These are phyloP conservation scores for Sorex fumeus DNA, from an alignment of 2,113 vertebrate species.

Conservation along the genomic window DNA sequence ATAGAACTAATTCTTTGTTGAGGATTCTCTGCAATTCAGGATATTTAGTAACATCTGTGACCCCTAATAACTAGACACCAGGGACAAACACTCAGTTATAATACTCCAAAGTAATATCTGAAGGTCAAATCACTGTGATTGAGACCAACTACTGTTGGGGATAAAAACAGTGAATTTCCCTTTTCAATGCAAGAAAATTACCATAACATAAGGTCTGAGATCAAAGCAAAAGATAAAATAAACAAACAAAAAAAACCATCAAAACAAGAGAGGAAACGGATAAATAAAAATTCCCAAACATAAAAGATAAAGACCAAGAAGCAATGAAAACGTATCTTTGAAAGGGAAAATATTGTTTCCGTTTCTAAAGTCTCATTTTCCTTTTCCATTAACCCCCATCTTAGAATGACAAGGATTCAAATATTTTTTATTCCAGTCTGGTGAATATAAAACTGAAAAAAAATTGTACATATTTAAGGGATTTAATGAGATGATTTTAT, in stretches of 20 bases:
- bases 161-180: background rate
- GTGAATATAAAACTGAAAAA: background rate
- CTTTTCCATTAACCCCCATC: background rate
- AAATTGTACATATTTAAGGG: background rate
- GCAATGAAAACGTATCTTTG: background rate
- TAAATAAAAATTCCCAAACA: background rate
- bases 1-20: background rate
- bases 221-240: slow-evolving; percentile 23
- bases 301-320: background rate
- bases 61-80: too few species aligned
- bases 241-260: background rate
- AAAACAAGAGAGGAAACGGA: background rate
- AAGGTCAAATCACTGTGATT: background rate
- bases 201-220: background rate
- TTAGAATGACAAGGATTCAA: background rate
- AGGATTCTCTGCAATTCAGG: background rate
- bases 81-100: background rate
- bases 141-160: background rate
- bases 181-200: background rate
- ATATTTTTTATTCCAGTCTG: background rate
- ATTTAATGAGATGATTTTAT: background rate
- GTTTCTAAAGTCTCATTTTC: background rate
- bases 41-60: too few species aligned
- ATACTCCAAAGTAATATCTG: background rate
- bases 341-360: background rate